Evolutionary conservation across 1,140 invertebrate genomes (phyloP).

Genomic region (Bombus huntii): DNA sequence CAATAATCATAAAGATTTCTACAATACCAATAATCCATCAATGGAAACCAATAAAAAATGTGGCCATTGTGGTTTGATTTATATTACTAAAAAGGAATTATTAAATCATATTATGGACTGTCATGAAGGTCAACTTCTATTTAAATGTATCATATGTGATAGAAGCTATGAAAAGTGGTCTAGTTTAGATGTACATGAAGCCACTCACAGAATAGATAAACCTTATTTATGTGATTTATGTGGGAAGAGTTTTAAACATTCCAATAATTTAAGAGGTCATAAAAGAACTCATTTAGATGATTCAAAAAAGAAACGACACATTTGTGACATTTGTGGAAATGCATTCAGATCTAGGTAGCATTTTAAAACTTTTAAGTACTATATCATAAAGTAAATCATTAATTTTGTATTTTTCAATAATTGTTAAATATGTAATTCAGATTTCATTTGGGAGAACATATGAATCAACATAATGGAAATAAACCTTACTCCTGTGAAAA

Average conservation of each 20-base stretch:
- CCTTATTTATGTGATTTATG: conserved; percentile 82
- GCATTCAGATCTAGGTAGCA: conserved; percentile 75
- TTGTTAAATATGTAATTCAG: conserved; percentile 59
- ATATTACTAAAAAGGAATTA: conserved; percentile 68
- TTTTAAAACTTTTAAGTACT: not conserved
- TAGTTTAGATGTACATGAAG: conserved; percentile 76
- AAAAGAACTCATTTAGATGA: conserved; percentile 77
- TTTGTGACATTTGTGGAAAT: conserved; percentile 74
- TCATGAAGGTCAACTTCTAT: conserved; percentile 67
- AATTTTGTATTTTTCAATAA: not conserved
- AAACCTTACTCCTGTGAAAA: conserved; percentile 80
- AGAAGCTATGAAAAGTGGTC: conserved; percentile 75
- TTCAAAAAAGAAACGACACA: conserved; percentile 70
- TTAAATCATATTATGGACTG: conserved; percentile 71
- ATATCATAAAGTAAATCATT: not conserved
- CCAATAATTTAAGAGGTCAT: conserved; percentile 79
- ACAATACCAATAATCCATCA: not conserved
- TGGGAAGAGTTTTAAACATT: conserved; percentile 83
- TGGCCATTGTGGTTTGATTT: conserved; percentile 72
- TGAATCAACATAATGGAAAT: conserved; percentile 78
- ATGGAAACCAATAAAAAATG: conserved; percentile 65
- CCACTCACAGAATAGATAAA: conserved; percentile 75
- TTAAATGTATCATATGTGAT: conserved; percentile 73
- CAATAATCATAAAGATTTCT: conserved; percentile 17
- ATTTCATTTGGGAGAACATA: conserved; percentile 78